These are phyloP conservation scores for Rhombomys opimus DNA, from an alignment of 2,113 vertebrate species.

Conservation along the genomic window DNA sequence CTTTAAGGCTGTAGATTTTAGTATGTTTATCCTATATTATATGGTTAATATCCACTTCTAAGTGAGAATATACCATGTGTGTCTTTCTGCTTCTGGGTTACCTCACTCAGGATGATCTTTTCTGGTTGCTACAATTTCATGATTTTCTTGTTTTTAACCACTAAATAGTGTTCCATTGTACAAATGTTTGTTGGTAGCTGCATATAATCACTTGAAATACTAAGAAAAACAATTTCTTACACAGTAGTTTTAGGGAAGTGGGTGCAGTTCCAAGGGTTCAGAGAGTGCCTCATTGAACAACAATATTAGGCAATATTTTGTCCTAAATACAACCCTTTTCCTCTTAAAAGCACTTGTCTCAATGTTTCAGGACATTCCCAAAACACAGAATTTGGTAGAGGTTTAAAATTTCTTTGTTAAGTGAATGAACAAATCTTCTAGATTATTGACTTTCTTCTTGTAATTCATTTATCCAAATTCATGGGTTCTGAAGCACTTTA, in stretches of 20 bases:
- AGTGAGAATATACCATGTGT: no score
- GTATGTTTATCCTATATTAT: no score
- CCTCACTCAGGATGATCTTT: no score
- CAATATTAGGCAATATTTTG: background rate
- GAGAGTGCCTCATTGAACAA: background rate
- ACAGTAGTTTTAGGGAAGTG: background rate
- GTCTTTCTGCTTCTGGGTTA: no score
- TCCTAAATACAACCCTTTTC: background rate
- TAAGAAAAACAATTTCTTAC: background rate
- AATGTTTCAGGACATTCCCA: background rate
- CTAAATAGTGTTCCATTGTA: no score
- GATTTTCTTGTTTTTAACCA: no score
- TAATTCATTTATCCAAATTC: background rate
- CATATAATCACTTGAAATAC: background rate
- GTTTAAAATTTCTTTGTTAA: background rate
- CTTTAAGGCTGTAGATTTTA: no score
- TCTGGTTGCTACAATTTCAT: no score
- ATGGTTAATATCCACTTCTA: no score
- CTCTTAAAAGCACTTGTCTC: background rate
- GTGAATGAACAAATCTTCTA: background rate
- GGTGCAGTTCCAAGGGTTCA: background rate
- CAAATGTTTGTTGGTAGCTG: background rate
- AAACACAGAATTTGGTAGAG: background rate
- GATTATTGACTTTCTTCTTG: background rate
- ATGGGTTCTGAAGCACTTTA: background rate